These are phyloP conservation scores for Pituophis catenifer DNA, from an alignment of 2,113 vertebrate species.

Conservation along the genomic window DNA sequence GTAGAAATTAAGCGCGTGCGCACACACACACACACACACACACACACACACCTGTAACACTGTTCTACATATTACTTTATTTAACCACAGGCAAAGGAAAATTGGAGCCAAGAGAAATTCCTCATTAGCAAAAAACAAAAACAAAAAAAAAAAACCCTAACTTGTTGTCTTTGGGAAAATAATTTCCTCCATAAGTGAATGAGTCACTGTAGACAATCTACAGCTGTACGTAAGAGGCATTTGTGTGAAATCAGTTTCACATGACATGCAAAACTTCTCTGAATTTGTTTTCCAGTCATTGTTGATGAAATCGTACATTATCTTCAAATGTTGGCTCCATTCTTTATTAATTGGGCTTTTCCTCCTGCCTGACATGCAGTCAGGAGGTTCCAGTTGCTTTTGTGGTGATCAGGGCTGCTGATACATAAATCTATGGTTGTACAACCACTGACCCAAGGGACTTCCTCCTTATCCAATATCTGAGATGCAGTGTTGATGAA, in stretches of 20 bases:
- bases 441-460: background rate
- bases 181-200: conserved; percentile 23
- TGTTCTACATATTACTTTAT: conserved; percentile 12
- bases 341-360: background rate
- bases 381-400: background rate
- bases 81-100: background rate
- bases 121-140: background rate
- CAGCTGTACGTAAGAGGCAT: background rate
- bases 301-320: background rate
- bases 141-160: background rate
- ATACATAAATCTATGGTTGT: background rate
- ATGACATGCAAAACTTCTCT: background rate
- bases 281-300: background rate
- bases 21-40: background rate
- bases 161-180: conserved; percentile 1
- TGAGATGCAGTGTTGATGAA: background rate
- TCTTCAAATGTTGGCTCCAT: conserved; percentile 4
- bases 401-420: background rate
- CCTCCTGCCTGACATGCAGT: background rate
- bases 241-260: background rate
- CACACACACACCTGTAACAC: background rate
- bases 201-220: background rate
- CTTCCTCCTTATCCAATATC: background rate
- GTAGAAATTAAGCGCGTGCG: background rate
- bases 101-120: conserved; percentile 19